Evolutionary conservation across 2,888 invertebrate genomes (phyloP).

Genomic region (Lasioglossum pauxillum): DNA sequence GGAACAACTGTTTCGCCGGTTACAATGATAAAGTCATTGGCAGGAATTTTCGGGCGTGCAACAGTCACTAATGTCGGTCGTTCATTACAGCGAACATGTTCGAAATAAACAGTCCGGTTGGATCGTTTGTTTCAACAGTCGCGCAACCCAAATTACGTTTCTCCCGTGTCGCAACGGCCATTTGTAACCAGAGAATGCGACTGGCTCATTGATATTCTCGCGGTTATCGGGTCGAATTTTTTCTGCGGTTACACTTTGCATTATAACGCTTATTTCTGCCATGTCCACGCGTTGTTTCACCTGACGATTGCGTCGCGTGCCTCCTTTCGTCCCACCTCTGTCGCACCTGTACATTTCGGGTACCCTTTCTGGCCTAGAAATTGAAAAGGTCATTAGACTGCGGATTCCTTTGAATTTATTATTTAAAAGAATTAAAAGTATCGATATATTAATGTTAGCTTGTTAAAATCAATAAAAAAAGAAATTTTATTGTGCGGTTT

Average conservation of each 20-base stretch:
- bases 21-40: slow-evolving; percentile 35
- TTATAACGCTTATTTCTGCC: slow-evolving; percentile 43
- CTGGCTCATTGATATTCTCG: slow-evolving; percentile 78
- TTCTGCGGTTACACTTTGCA: slow-evolving; percentile 58
- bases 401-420: background rate
- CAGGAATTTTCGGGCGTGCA: slow-evolving; percentile 42
- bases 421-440: too few species aligned
- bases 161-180: slow-evolving; percentile 64
- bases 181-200: slow-evolving; percentile 74
- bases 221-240: slow-evolving; percentile 70
- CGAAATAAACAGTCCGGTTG: slow-evolving; percentile 20
- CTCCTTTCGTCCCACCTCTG: slow-evolving; percentile 18
- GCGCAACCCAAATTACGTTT: slow-evolving; percentile 69
- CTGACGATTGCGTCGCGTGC: slow-evolving; percentile 37
- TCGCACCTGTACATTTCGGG: slow-evolving; percentile 1
- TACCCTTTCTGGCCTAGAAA: background rate
- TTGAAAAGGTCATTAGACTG: background rate
- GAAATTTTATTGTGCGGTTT: too few species aligned
- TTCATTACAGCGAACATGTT: slow-evolving; percentile 30
- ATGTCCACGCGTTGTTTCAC: slow-evolving; percentile 16
- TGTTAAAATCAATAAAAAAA: too few species aligned
- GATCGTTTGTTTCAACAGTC: slow-evolving; percentile 53
- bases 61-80: slow-evolving; percentile 37
- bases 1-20: slow-evolving; percentile 17
- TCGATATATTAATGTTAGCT: too few species aligned